Conservation (phyloP, 2,888 invertebrate species). For the Entomobrya proxima region DNA sequence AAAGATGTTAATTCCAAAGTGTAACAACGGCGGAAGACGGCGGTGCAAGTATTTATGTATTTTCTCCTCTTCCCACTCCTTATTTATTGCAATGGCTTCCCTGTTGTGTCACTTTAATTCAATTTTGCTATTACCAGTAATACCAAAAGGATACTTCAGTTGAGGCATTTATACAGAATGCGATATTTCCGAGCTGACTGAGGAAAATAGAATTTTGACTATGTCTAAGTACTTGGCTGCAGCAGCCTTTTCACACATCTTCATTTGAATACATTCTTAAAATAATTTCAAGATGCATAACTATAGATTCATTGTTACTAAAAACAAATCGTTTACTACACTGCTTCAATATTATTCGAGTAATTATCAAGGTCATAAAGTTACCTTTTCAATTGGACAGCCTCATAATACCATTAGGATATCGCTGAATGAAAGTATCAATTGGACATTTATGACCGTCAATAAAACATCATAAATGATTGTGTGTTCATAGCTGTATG, state of each 20-base stretch:
- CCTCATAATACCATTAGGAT: neutral
- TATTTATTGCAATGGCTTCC: constrained; percentile 47
- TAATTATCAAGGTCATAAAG: constrained; percentile 40
- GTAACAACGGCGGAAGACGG: neutral
- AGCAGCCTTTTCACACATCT: too few relatives aligned
- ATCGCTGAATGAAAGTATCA: constrained; percentile 27
- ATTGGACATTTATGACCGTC: constrained; percentile 49
- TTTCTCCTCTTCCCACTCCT: constrained; percentile 4
- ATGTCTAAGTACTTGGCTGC: too few relatives aligned
- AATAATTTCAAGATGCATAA: too few relatives aligned
- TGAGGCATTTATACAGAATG: too few relatives aligned
- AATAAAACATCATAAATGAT: constrained; percentile 39
- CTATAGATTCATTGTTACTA: too few relatives aligned
- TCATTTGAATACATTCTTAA: too few relatives aligned
- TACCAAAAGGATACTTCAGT: neutral
- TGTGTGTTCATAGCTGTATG: too few relatives aligned
- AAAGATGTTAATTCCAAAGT: constrained; percentile 22
- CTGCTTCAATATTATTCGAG: neutral
- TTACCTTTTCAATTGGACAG: constrained; percentile 2
- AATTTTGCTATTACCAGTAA: constrained; percentile 25
- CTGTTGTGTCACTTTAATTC: constrained; percentile 57
- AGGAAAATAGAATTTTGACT: too few relatives aligned
- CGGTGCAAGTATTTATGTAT: neutral
- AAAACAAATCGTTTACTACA: neutral
- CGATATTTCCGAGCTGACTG: too few relatives aligned